Conservation (phyloP, 2,113 vertebrate species). For the Clinocottus analis region DNA sequence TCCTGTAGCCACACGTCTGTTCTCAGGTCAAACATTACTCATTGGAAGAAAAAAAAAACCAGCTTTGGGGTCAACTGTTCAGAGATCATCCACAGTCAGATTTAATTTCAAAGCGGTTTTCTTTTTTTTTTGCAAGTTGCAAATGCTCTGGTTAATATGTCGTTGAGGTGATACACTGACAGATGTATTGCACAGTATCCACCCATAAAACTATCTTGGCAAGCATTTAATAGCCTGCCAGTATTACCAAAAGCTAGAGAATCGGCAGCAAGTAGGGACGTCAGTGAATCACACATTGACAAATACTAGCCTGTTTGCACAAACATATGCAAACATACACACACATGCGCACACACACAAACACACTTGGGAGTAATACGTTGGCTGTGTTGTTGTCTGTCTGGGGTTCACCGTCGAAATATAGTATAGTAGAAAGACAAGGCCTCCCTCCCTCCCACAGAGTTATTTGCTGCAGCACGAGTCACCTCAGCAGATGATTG, state of each 20-base stretch:
- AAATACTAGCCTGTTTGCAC: background rate
- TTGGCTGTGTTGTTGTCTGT: slow-evolving; percentile 5
- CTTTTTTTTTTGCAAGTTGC: slow-evolving; percentile 17
- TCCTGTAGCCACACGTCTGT: slow-evolving; percentile 62
- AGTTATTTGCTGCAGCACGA: slow-evolving; percentile 48
- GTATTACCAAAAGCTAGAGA: background rate
- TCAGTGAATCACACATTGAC: background rate
- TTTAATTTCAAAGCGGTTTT: slow-evolving; percentile 27
- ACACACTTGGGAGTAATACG: background rate
- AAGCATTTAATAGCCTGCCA: background rate
- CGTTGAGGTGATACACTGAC: slow-evolving; percentile 21
- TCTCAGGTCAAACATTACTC: slow-evolving; percentile 58
- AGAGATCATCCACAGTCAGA: slow-evolving; percentile 15
- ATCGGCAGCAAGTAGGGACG: background rate
- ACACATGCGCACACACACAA: too few species aligned
- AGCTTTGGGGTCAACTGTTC: slow-evolving; percentile 22
- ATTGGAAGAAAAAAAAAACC: slow-evolving; percentile 1
- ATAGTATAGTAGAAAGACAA: too few species aligned
- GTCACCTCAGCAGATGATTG: slow-evolving; percentile 57
- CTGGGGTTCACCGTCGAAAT: slow-evolving; percentile 29
- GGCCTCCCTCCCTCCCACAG: too few species aligned
- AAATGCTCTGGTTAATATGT: slow-evolving; percentile 11
- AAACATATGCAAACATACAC: background rate
- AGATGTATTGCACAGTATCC: slow-evolving; percentile 6
- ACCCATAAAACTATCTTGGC: slow-evolving; percentile 8